Evolutionary conservation across 2,797 vertebrate species (phyloP), one percentile per base, ranked within the genome.

Genomic region (Graptemys geographica): DNA sequence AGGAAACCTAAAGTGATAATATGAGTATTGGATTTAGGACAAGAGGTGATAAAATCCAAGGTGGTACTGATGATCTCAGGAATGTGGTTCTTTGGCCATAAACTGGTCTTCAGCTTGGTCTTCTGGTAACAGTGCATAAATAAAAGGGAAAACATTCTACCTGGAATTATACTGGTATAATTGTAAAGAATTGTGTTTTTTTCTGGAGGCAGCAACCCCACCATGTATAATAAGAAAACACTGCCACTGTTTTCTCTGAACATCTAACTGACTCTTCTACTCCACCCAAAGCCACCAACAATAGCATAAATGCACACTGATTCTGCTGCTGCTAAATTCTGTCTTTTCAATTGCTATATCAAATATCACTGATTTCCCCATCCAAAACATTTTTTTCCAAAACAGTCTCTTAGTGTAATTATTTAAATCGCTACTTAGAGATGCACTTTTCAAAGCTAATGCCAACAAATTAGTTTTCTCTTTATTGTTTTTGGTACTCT

Each of bases 351-450:
- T 47, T 84, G 78, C 55, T 89, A 1, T 69, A 92, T 90, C 74
- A 94, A 57, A 72, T 87, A 93, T 56, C 19, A 37, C 31, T 16
- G 31, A 78, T 88, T 81, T 55, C 84, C 85, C 8, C 44, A 91
- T 93, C 84, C 53, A 88, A 94, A 96, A 87, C 27, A 79, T 72
- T 79, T 82, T 83, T 69, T 33, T 84, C 41, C 47, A 47, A 91
- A 89, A 81, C 88, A 51, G 87, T 49, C 27, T 89, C 37, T 94
- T 72, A 95, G 52, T 87, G 31, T 92, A 65, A 83, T 81, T 91
- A 56, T 72, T 74, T 91, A 92, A 92, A 83, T 90, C 31, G 5
- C 87, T 15, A 41, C 78, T 92, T 52, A 83, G 62, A 47, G 79
- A 88, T 79, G 15, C 83, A 86, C 21, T 55, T 79, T 19, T 82